Base-by-base conservation (phyloP, 2,888 invertebrate species). In the Xylocampa areola region DNA sequence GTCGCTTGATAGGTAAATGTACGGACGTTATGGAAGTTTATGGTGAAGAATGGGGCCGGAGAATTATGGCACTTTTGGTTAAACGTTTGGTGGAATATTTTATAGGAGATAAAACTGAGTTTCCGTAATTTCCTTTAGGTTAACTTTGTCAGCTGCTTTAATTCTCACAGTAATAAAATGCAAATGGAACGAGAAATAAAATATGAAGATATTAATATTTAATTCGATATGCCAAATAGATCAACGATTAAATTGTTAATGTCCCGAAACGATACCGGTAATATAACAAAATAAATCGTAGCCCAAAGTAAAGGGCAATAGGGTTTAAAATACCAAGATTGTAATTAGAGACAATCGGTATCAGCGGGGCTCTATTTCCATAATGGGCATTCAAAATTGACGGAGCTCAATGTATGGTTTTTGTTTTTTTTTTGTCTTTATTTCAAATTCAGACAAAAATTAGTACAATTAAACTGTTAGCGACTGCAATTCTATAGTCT, bases 51-150 rank as follows among this genome's bases (percentile, higher is more conserved):
- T 45, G 70, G 54, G 51, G 53, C 37, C 43, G 33, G 48, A 50
- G 58, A 73, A 40, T 73, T 73, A 71, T 71, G 52, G 70, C 52
- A 66, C 35, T 58, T 60, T 54, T 54, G 27, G 53, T 57, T n/a
- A 14, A 57, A 43, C 19, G 43, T 53, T 52, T 23, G 29, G 40
- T 39, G 25, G 37, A 57, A 50, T 60, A 48, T 39, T 69, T 65
- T 47, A 47, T 59, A 21, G 32, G 33, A 13, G n/a, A 50, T 44
- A 43, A 50, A 55, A 43, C 32, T 44, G 19, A 25, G 30, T 23
- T 36, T 41, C 33, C 43, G 27, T 40, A 13, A 44, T 60, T 51
- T 39, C 16, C 13, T 19, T 6, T 27, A 11, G 33, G 6, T 47
- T 32, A 17, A 25, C 30, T 47, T 25, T 8, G 19, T 19, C 60